Percentiles rank a stretch among this genome's conserved stretches.
Evolutionary conservation across 2,888 invertebrate species (phyloP).

Genomic region (Epistrophe eligans): DNA sequence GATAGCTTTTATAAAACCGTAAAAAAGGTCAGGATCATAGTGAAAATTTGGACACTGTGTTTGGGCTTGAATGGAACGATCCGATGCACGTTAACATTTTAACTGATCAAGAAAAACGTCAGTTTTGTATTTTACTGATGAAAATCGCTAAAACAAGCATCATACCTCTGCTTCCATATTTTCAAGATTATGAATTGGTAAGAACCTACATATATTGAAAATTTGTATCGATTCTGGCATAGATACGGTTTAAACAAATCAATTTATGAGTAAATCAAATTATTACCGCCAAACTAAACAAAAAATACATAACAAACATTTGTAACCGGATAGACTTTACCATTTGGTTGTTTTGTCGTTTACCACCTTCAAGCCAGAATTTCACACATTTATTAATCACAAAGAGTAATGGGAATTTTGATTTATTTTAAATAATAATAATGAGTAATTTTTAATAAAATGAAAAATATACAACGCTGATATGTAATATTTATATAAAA

Average conservation of each 20-base stretch:
- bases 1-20: not conserved
- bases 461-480: too few relatives aligned
- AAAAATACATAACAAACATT: too few relatives aligned
- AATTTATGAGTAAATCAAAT: too few relatives aligned
- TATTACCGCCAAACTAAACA: too few relatives aligned
- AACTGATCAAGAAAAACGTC: conserved; percentile 88
- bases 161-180: conserved; percentile 88
- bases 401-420: too few relatives aligned
- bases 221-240: not conserved
- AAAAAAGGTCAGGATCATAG: conserved; percentile 84
- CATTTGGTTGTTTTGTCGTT: too few relatives aligned
- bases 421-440: too few relatives aligned
- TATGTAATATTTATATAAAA: not conserved
- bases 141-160: conserved; percentile 89
- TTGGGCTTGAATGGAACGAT: conserved; percentile 88
- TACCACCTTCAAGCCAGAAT: too few relatives aligned
- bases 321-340: too few relatives aligned
- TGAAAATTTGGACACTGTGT: conserved; percentile 84
- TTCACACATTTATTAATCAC: too few relatives aligned
- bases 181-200: conserved; percentile 84
- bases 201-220: not conserved
- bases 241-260: too few relatives aligned
- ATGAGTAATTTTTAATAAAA: too few relatives aligned
- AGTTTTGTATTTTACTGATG: conserved; percentile 88
- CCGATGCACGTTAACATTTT: conserved; percentile 88